Percentiles rank a stretch among this genome's conserved stretches.
phyloP scores from a whole-genome alignment of 2,888 invertebrate genomes.

The Thymelicus sylvestris region DNA sequence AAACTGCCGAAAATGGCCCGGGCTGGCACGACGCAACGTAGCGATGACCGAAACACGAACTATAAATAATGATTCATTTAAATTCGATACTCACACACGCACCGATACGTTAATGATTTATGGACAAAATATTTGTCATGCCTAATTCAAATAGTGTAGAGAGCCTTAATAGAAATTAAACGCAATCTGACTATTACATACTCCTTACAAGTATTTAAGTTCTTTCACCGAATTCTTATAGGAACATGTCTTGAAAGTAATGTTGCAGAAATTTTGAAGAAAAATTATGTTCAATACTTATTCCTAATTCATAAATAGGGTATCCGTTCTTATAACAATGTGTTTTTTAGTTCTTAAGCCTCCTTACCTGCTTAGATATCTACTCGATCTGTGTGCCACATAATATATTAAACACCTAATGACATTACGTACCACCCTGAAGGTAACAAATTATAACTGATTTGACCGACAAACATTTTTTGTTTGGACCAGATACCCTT shows the following conservation, averaged over 20 bases:
- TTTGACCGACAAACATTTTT: constrained; percentile 78
- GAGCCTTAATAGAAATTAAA: constrained; percentile 22
- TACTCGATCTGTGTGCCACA: constrained; percentile 54
- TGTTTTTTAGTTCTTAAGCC: background rate
- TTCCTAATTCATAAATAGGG: no score
- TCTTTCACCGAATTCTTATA: background rate
- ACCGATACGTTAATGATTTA: constrained; percentile 67
- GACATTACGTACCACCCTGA: constrained; percentile 76
- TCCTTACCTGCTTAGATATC: constrained; percentile 34
- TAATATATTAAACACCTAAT: constrained; percentile 69
- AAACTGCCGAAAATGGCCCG: constrained; percentile 69
- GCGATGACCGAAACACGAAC: constrained; percentile 63
- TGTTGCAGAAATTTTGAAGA: no score
- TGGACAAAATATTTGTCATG: constrained; percentile 52
- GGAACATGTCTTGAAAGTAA: no score
- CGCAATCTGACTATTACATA: background rate
- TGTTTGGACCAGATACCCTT: constrained; percentile 68
- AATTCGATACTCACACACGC: constrained; percentile 72
- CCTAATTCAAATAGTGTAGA: constrained; percentile 31
- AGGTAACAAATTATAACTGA: constrained; percentile 73
- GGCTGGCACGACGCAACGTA: constrained; percentile 58
- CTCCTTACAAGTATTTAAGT: background rate
- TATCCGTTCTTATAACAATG: background rate
- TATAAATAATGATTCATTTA: constrained; percentile 77
- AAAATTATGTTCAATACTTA: no score